Base-by-base conservation (phyloP, 1,140 invertebrate species). In the Metaphire vulgaris region DNA sequence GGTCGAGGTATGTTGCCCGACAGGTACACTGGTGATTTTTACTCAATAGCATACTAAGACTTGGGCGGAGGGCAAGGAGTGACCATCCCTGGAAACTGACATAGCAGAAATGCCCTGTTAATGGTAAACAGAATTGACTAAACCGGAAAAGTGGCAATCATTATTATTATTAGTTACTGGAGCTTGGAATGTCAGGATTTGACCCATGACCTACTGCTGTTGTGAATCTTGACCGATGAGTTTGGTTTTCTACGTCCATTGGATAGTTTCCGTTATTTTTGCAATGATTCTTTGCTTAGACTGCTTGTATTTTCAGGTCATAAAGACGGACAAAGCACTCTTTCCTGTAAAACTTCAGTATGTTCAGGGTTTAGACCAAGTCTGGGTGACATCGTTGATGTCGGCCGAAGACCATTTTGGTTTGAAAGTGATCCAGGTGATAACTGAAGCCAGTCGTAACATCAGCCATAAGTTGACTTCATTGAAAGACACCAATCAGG, bases 311-410 rank as follows among this genome's bases (percentile, higher is more conserved):
- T 72, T 64, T 16, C 81, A 91, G 91, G 89, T 92, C 56, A 89
- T 93, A 2, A 87, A 89, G 15, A 92, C 92, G 6, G 92, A 92
- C 82, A 90, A 91, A 81, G 90, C 89, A 80, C 30, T 1, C 6
- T 31, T 64, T 34, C 92, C 92, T 1, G 91, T 92, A 1, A 89
- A 91, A 74, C 82, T 93, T 1, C 88, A 90, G 80, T 92, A 92
- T 82, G 90, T 92, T 1, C 88, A 89, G 33, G 89, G 91, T 81
- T 82, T 92, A 74, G 92, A 93, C 82, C 91, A 93, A 85, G 90
- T 93, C 0, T 93, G 92, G 92, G 88, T 92, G 2, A 82, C 92
- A 33, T 92, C 92, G 82, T 92, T 91, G 91, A 88, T 90, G 30
- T 87, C 87, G 21, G 85, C 88, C 32, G 81, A 85, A 33, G 85